phyloP scores from a whole-genome alignment of 2,113 vertebrate genomes.

The Anas platyrhynchos region DNA sequence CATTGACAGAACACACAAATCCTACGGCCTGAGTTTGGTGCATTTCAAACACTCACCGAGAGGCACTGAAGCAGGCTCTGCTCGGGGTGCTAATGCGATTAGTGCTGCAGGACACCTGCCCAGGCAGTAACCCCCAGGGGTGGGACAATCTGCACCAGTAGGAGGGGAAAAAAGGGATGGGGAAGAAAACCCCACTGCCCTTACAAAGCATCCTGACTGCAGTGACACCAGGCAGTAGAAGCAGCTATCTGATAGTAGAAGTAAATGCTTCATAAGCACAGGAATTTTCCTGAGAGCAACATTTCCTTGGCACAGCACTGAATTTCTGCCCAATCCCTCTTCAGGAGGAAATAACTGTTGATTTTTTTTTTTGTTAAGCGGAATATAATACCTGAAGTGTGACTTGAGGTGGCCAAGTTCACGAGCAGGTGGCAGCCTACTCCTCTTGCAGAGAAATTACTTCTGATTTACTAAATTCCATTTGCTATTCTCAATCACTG shows the following conservation, averaged over 20 bases:
- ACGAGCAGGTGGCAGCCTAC: background rate
- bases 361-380: background rate
- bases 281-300: background rate
- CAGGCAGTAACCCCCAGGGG: background rate
- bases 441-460: background rate
- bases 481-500: background rate
- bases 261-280: conserved; percentile 5
- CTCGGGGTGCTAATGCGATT: background rate
- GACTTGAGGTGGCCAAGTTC: background rate
- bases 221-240: background rate
- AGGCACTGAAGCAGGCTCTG: background rate
- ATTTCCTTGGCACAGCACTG: background rate
- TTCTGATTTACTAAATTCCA: background rate
- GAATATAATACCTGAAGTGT: background rate
- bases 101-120: background rate
- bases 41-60: background rate
- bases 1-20: conserved; percentile 41
- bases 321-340: background rate
- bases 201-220: background rate
- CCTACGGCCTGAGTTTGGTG: background rate
- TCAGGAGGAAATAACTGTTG: background rate
- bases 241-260: background rate
- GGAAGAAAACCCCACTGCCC: background rate
- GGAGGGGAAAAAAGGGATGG: background rate
- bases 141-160: background rate